Evolutionary conservation across 2,888 invertebrate genomes (phyloP).

Genomic region (Coleophora flavipennella): DNA sequence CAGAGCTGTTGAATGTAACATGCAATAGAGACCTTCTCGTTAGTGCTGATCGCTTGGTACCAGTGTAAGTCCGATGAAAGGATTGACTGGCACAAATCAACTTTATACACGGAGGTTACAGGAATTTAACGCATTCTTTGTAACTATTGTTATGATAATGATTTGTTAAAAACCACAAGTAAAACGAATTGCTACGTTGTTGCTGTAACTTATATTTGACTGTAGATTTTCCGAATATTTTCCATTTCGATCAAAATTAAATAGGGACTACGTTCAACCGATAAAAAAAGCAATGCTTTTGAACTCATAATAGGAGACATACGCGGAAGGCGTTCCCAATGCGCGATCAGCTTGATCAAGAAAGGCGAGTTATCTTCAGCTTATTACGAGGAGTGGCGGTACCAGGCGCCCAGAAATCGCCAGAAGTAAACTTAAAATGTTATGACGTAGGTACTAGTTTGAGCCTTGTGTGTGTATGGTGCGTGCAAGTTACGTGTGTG

Average conservation of each 20-base stretch:
- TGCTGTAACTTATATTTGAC: no score
- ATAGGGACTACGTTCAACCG: no score
- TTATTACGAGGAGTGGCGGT: slow-evolving; percentile 66
- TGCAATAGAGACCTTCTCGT: slow-evolving; percentile 22
- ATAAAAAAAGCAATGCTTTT: no score
- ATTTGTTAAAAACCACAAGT: no score
- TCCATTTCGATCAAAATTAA: no score
- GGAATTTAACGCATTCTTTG: slow-evolving; percentile 7
- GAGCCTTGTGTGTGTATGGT: slow-evolving; percentile 32
- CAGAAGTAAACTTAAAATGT: slow-evolving; percentile 57
- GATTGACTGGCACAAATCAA: slow-evolving; percentile 23
- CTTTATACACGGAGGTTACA: no score
- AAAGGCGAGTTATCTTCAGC: slow-evolving; percentile 68
- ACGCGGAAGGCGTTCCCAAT: slow-evolving; percentile 52
- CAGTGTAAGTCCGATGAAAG: slow-evolving; percentile 39
- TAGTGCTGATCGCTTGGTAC: slow-evolving; percentile 33
- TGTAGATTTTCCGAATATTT: no score
- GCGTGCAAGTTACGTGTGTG: slow-evolving; percentile 32
- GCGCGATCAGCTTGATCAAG: slow-evolving; percentile 38
- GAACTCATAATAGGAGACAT: slow-evolving; percentile 12
- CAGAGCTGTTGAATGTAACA: slow-evolving; percentile 27
- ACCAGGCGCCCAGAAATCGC: slow-evolving; percentile 58
- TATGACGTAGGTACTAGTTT: slow-evolving; percentile 25
- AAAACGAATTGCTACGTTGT: no score
- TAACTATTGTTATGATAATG: slow-evolving; percentile 8